These are phyloP conservation scores for Campylorhamphus procurvoides DNA, from an alignment of 2,113 vertebrate species.

Conservation along the genomic window DNA sequence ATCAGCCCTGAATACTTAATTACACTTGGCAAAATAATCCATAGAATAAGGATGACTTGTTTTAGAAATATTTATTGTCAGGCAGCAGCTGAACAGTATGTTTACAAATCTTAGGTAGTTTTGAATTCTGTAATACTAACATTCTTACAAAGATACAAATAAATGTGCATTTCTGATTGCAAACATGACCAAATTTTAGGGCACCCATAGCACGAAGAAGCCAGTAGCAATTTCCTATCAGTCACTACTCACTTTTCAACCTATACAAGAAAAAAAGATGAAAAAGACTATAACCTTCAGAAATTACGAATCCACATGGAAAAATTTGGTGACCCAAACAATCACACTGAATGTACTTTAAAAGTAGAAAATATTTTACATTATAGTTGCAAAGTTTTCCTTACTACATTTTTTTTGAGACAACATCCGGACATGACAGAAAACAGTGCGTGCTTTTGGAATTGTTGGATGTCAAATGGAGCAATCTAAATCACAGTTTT, in stretches of 20 bases:
- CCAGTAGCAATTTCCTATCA: background rate
- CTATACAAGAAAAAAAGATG: no score
- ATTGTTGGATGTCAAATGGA: background rate
- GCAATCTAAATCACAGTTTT: background rate
- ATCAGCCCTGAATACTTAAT: background rate
- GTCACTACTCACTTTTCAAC: background rate
- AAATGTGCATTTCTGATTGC: background rate
- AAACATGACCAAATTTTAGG: background rate
- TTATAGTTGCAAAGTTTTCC: background rate
- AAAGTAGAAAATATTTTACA: background rate
- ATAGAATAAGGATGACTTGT: background rate
- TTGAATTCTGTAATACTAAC: background rate
- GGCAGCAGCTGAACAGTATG: background rate
- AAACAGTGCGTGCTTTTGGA: background rate
- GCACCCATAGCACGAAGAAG: background rate
- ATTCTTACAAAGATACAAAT: background rate
- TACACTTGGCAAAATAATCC: background rate
- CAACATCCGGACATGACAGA: background rate
- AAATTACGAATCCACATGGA: background rate
- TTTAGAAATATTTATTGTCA: background rate
- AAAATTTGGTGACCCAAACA: background rate
- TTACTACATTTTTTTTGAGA: background rate
- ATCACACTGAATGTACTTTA: background rate
- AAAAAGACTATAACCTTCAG: background rate
- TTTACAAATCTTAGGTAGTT: background rate